Evolutionary conservation across 2,797 vertebrate genomes (phyloP).

Genomic region (Sebastolobus alascanus): DNA sequence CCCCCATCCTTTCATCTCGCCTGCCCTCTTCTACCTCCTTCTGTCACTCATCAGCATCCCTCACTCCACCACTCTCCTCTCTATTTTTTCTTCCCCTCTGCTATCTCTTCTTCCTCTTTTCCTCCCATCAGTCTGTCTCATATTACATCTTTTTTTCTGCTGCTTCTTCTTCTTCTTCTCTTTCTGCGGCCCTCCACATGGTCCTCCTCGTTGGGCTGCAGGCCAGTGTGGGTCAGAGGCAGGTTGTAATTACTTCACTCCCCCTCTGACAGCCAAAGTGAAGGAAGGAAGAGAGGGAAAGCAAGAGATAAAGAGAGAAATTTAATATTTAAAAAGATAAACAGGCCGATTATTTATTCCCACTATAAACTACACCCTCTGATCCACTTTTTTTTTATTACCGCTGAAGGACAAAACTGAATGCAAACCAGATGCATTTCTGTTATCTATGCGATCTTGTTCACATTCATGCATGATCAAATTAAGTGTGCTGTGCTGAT

Average conservation of each 20-base stretch:
- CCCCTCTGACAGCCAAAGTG: constrained; percentile 62
- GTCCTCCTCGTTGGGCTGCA: constrained; percentile 51
- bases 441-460: background rate
- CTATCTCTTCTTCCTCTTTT: background rate
- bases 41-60: constrained; percentile 47
- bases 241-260: constrained; percentile 77
- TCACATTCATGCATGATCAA: constrained; percentile 3
- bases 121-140: background rate
- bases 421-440: constrained; percentile 9
- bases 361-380: constrained; percentile 3
- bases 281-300: constrained; percentile 31
- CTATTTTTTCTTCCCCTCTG: background rate
- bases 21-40: constrained; percentile 57
- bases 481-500: constrained; percentile 10
- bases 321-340: constrained; percentile 20
- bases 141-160: background rate
- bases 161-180: constrained; percentile 2
- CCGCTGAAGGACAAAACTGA: background rate
- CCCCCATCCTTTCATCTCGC: constrained; percentile 58
- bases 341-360: constrained; percentile 33
- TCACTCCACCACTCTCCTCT: constrained; percentile 2
- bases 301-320: constrained; percentile 5
- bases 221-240: constrained; percentile 74
- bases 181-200: constrained; percentile 16
- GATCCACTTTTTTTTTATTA: background rate